Evolutionary conservation across 2,888 invertebrate genomes (phyloP), one percentile per base, ranked within the genome.

Genomic region (Yponomeuta cagnagella): DNA sequence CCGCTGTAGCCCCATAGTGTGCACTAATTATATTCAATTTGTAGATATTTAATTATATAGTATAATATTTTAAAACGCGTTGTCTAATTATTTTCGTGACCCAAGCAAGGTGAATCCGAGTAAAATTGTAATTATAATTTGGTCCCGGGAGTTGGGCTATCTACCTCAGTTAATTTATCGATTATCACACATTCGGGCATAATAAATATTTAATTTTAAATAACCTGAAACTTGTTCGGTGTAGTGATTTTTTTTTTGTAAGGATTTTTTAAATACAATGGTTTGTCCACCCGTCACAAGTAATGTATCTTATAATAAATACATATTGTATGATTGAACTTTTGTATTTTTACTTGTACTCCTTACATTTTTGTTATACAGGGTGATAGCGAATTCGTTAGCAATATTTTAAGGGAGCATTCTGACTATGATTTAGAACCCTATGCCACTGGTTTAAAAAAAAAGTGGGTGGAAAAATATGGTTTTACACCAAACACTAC

Each of bases 21-120:
- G 90, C 89, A 90, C 89, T 89, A 83, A 83, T 86, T 88, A 85
- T 85, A 86, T 89, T 88, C 89, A 85, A 90, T 89, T 90, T 92
- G 92, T 91, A 92, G 92, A 91, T 92, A 92, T 89, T 88, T 91
- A 91, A 91, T 90, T 90, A 90, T 90, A 91, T 91, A 92, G 90
- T 89, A 89, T 90, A 92, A 92, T 90, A 88, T 89, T 70, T 86
- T 85, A 87, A 58, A 58, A 87, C 85, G 87, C 85, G 86, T 90
- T 89, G 86, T 88, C 87, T 90, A 85, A 52, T 70, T 88, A 90
- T 90, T 90, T 88, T 87, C 88, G 87, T 79, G 77, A 82, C 66
- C 88, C 87, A 77, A 74, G 80, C 43, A 81, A 79, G 85, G 85
- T 84, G 85, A 82, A 84, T 84, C 87, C 84, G 86, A 83, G 15